These are phyloP conservation scores for Lamellibrachia columna DNA, from an alignment of 2,888 invertebrate genomes.

Conservation along the genomic window DNA sequence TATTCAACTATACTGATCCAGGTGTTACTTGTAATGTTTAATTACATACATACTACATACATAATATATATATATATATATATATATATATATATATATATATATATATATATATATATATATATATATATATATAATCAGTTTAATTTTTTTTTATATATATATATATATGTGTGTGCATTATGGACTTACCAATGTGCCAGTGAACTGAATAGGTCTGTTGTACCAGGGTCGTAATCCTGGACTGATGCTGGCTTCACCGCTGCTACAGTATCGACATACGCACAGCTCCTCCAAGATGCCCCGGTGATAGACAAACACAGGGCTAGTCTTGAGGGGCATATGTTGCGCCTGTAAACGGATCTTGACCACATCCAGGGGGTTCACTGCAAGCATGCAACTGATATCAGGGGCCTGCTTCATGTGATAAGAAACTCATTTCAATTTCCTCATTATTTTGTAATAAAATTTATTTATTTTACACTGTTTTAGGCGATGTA, in stretches of 20 bases:
- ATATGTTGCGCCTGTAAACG: conserved; percentile 94
- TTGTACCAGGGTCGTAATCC: conserved; percentile 71
- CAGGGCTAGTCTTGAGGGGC: conserved; percentile 81
- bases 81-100: no score
- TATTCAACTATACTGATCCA: no score
- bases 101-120: no score
- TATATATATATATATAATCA: no score
- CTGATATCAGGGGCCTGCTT: not conserved
- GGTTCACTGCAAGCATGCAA: conserved; percentile 81
- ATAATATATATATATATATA: conserved; percentile 5
- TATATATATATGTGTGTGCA: not conserved
- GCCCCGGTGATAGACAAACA: conserved; percentile 86
- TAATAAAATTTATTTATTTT: no score
- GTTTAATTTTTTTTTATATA: no score
- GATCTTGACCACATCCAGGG: conserved; percentile 98
- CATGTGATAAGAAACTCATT: not conserved
- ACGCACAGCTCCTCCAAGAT: conserved; percentile 89
- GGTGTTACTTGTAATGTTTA: no score
- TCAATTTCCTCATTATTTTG: no score
- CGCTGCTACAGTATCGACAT: conserved; percentile 35
- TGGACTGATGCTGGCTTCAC: not conserved
- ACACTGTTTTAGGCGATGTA: no score
- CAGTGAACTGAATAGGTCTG: conserved; percentile 75
- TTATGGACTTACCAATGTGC: conserved; percentile 65
- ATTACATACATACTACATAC: no score